phyloP scores from a whole-genome alignment of 2,797 vertebrate genomes.

The Potorous gilbertii region DNA sequence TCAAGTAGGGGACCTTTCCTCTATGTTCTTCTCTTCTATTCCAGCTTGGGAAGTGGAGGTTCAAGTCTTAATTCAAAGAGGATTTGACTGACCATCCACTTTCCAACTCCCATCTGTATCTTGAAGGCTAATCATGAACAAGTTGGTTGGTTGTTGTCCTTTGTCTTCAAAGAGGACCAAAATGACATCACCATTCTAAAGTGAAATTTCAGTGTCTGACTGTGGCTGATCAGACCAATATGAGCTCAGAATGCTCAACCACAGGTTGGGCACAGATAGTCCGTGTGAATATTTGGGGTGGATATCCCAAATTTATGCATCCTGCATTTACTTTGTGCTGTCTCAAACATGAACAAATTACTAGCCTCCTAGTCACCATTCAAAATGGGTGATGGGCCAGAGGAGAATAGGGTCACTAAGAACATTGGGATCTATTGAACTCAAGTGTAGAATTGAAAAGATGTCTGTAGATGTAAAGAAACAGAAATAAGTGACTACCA shows the following conservation, averaged over 20 bases:
- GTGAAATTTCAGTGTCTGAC: no score
- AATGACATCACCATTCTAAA: no score
- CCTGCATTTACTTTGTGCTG: no score
- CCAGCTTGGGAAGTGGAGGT: neutral
- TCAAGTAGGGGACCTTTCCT: neutral
- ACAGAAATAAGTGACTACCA: neutral
- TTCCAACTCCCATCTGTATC: neutral
- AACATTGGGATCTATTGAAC: neutral
- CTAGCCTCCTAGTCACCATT: neutral
- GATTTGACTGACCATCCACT: neutral
- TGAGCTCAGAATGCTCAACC: no score
- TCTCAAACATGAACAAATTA: no score
- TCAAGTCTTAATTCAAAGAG: neutral
- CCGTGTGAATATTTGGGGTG: no score
- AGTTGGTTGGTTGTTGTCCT: no score
- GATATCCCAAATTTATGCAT: no score
- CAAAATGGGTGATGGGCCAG: neutral
- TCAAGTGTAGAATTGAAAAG: neutral
- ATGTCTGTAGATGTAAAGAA: neutral
- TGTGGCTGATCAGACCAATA: no score
- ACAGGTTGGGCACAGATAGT: no score
- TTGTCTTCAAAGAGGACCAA: no score
- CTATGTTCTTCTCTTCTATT: neutral
- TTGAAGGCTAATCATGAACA: neutral
- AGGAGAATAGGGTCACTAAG: neutral